Evolutionary conservation across 2,113 vertebrate genomes (phyloP), one percentile per base, ranked within the genome.

Genomic region (Tragelaphus buxtoni): DNA sequence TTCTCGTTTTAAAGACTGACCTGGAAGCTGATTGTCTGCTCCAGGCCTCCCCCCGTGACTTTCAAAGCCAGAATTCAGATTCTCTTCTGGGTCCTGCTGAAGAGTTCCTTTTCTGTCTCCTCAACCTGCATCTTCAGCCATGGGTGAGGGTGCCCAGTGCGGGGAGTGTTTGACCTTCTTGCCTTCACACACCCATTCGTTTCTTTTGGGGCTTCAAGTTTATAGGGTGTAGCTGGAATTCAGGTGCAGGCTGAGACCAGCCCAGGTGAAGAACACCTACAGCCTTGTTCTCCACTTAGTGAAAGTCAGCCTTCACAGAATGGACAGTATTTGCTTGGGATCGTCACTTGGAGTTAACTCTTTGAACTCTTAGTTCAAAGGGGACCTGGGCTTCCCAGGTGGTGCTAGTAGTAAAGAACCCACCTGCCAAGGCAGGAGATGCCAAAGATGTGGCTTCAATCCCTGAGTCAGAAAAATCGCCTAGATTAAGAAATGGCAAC

Each of bases 101-200:
- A 4, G 10, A 13, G 39, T 26, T 11, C 20, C 51, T 13, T 49
- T 28, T 28, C 20, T 32, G 82, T 17, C 53, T 74, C 6, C 11
- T 24, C 7, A 2, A 3, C 45, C 24, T 7, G 47, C 18, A 8
- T 28, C 82, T 20, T 14, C 20, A 58, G 45, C 47, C 1, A 0
- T 6, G 13, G 18, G 35, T 39, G 55, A 74, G 24, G 9, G 55
- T 1, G 7, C 51, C 28, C 28, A 5, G 8, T 0, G 0, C 0
- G 1, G 42, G 53, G 13, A 5, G 30, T n/a, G 10, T 7, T 10
- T 12, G 35, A 14, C 17, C 5, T 42, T 7, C 81, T 11, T 2
- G 18, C 2, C 26, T 30, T 92, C 42, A 14, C 24, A 6, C 35
- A 24, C 45, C 20, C 1, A 8, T 3, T 7, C 2, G 17, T 49